Evolutionary conservation across 2,888 invertebrate genomes (phyloP).

Genomic region (Lacanobia wlatinum): DNA sequence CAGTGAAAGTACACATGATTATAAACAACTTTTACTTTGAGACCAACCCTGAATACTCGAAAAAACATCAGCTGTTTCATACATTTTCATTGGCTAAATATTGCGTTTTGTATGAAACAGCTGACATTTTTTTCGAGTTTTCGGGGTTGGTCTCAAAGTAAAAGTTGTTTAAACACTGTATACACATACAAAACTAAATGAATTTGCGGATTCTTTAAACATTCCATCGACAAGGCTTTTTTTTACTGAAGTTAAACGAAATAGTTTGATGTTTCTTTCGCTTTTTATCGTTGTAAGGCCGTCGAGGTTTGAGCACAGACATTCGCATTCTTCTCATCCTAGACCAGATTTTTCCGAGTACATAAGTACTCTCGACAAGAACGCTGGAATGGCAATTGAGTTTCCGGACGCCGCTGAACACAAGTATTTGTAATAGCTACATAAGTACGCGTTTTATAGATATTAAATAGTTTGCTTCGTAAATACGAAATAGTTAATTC

Average conservation of each 20-base stretch:
- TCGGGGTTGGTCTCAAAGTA: no score
- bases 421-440: conserved; percentile 10
- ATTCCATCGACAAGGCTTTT: neutral
- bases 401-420: neutral
- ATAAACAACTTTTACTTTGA: no score
- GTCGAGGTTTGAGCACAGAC: neutral
- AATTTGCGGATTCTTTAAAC: neutral
- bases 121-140: no score
- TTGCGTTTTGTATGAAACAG: no score
- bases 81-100: no score
- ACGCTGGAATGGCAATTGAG: conserved; percentile 4
- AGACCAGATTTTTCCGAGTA: neutral
- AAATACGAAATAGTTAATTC: no score
- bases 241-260: neutral
- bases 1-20: no score
- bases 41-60: no score
- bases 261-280: neutral
- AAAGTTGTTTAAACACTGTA: no score
- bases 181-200: no score
- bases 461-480: conserved; percentile 3
- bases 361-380: neutral
- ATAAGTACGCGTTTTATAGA: neutral
- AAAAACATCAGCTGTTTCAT: no score
- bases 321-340: conserved; percentile 10
- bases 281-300: neutral